Percentiles rank a stretch among this genome's conserved stretches.
Evolutionary conservation across 2,797 vertebrate genomes (phyloP).

Genomic region (Sebastes jordani): DNA sequence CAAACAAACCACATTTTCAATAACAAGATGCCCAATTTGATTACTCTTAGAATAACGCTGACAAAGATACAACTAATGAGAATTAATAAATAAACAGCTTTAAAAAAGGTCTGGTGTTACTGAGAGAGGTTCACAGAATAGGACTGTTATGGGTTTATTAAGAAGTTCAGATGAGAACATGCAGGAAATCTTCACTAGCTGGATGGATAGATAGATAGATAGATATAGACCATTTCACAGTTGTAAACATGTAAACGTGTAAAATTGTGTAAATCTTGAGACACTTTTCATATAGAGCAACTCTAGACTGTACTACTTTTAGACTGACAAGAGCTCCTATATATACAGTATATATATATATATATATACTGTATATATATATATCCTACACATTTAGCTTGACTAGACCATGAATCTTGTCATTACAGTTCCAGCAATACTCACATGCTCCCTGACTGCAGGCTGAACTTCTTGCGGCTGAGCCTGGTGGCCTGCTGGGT

Average conservation of each 20-base stretch:
- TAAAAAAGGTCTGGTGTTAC: neutral
- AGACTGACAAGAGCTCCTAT: too few relatives aligned
- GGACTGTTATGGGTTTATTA: neutral
- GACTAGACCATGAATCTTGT: too few relatives aligned
- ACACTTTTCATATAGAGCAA: too few relatives aligned
- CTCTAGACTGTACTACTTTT: too few relatives aligned
- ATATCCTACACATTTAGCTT: neutral
- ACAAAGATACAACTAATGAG: neutral
- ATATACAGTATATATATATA: neutral
- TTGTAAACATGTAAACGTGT: too few relatives aligned
- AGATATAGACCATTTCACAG: too few relatives aligned
- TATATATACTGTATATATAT: neutral
- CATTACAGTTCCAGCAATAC: conserved; percentile 59
- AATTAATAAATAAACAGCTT: neutral
- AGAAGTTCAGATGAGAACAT: neutral
- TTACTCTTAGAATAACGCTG: neutral
- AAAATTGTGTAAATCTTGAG: too few relatives aligned
- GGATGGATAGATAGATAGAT: too few relatives aligned
- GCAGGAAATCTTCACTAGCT: neutral
- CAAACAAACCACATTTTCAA: neutral
- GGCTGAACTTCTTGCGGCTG: conserved; percentile 90
- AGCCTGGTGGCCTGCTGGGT: conserved; percentile 91
- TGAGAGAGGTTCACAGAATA: neutral
- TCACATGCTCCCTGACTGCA: conserved; percentile 88
- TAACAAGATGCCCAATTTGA: neutral